Evolutionary conservation across 2,113 vertebrate genomes (phyloP).

Genomic region (Amia ocellicauda): DNA sequence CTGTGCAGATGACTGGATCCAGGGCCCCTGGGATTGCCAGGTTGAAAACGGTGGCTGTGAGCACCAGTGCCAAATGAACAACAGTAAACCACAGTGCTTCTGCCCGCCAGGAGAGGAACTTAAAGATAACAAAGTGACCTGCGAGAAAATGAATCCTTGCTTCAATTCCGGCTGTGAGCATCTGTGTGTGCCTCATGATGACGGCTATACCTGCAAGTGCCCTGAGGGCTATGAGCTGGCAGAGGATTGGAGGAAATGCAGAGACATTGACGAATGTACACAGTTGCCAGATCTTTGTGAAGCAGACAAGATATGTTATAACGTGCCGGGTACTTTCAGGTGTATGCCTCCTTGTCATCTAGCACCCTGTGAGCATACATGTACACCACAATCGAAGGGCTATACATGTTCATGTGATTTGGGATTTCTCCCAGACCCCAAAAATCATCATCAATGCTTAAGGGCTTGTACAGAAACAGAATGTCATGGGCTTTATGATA

Average conservation of each 20-base stretch:
- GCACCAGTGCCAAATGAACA: slow-evolving; percentile 26
- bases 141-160: slow-evolving; percentile 37
- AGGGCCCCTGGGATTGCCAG: slow-evolving; percentile 55
- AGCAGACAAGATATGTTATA: slow-evolving; percentile 40
- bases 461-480: slow-evolving; percentile 37
- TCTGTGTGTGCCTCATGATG: slow-evolving; percentile 22
- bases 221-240: slow-evolving; percentile 39
- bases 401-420: slow-evolving; percentile 50
- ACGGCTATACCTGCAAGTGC: slow-evolving; percentile 38
- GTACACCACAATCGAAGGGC: slow-evolving; percentile 32
- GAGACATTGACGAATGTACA: slow-evolving; percentile 47
- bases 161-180: slow-evolving; percentile 30
- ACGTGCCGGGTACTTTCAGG: slow-evolving; percentile 30
- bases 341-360: slow-evolving; percentile 51
- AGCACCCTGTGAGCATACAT: slow-evolving; percentile 56
- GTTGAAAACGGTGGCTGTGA: slow-evolving; percentile 43
- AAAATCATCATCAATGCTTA: slow-evolving; percentile 29
- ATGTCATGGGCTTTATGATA: slow-evolving; percentile 54
- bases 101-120: slow-evolving; percentile 37
- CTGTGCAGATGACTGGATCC: slow-evolving; percentile 41
- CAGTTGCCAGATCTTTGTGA: slow-evolving; percentile 40
- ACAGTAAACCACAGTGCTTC: slow-evolving; percentile 29
- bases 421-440: slow-evolving; percentile 9
- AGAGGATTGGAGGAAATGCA: slow-evolving; percentile 37
- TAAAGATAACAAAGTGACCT: slow-evolving; percentile 32